Base-by-base conservation (phyloP, 2,113 vertebrate species). In the Phylloscopus trochilus region DNA sequence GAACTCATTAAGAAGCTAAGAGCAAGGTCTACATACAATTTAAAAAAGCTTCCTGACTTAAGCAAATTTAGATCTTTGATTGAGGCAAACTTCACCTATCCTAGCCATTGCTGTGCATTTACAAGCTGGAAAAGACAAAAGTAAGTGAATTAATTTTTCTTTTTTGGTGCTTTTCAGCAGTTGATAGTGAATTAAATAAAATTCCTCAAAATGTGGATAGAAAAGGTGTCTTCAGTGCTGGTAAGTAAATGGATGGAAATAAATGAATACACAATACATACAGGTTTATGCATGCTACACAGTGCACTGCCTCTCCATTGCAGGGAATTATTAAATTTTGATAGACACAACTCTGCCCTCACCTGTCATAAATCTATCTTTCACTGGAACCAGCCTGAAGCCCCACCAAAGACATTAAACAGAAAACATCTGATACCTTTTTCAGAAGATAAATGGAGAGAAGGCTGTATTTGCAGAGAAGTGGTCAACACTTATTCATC, bases 71-170 rank as follows among this genome's bases (percentile, higher is more conserved):
- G 96, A 43, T 95, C 98, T 49, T 98, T 99, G 55, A 89, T 94
- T 33, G 97, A 98, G 53, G 99, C 99, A 95, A 98, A 98, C 76
- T 98, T 99, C 95, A 99, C 99, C 27, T 99, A 99, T 93, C 97
- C 98, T 30, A 99, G 99, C 70, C 99, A 99, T 95, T 99, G 99
- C 96, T 99, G 99, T 82, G 98, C 99, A 43, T 99, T 99, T 92
- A 77, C 97, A 44, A 98, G 98, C 93, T 97, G 98, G 98, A 98
- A 97, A 86, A 97, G 97, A 83, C 95, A 97, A 97, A 89, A 94
- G 97, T 98, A 98, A 98, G 97, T 98, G 97, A 67, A 91, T 64
- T 44, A 8, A 4, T 56, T 90, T 88, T 77, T 49, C 13, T 56
- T 92, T 92, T 78, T 43, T 72, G 62, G 7, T 74, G 16, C 35